These are phyloP conservation scores for Hypselothyrea guttata DNA, from an alignment of 2,888 invertebrate genomes.

Conservation along the genomic window DNA sequence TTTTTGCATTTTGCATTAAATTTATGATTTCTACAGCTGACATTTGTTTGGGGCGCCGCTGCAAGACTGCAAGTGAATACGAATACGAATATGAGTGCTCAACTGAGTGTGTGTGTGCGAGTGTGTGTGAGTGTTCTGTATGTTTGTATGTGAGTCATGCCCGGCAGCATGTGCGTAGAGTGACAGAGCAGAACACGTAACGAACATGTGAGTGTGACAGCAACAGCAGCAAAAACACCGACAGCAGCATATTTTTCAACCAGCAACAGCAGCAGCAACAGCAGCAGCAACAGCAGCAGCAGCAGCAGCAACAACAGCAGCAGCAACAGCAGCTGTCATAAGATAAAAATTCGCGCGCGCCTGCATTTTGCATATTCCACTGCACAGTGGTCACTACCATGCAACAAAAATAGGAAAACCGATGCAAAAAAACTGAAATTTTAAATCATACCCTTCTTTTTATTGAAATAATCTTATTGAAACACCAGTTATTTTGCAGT, in stretches of 20 bases:
- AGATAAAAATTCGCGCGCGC: slow-evolving; percentile 80
- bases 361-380: slow-evolving; percentile 74
- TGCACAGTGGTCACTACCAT: too few relatives aligned
- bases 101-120: slow-evolving; percentile 8
- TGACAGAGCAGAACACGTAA: slow-evolving; percentile 64
- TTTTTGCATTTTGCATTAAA: slow-evolving; percentile 76
- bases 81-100: slow-evolving; percentile 15
- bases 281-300: slow-evolving; percentile 29
- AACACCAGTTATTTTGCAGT: too few relatives aligned
- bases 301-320: slow-evolving; percentile 23
- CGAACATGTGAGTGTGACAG: slow-evolving; percentile 56
- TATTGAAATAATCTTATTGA: too few relatives aligned
- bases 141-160: slow-evolving; percentile 40
- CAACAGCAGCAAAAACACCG: slow-evolving; percentile 53
- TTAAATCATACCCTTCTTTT: too few relatives aligned
- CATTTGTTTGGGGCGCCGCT: slow-evolving; percentile 75
- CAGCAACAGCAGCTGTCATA: slow-evolving; percentile 77
- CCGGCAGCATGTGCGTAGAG: slow-evolving; percentile 57
- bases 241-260: slow-evolving; percentile 70
- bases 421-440: too few relatives aligned
- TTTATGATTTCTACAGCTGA: slow-evolving; percentile 78
- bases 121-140: slow-evolving; percentile 11
- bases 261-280: slow-evolving; percentile 55
- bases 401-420: too few relatives aligned
- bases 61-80: slow-evolving; percentile 23